phyloP scores from a whole-genome alignment of 2,888 invertebrate species.

The Chymomyza caudatula region DNA sequence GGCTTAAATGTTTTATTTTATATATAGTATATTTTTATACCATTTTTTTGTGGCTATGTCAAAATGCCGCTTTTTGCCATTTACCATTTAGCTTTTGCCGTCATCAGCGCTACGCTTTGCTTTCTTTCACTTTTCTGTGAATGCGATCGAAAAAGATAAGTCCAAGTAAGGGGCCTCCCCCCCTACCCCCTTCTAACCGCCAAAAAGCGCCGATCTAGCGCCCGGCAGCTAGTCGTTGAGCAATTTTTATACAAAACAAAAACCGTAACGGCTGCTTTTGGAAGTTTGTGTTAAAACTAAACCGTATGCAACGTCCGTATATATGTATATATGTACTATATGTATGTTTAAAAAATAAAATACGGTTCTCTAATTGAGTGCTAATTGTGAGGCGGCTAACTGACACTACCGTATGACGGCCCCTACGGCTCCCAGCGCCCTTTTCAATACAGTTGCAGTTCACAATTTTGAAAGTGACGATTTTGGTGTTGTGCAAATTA shows the following conservation, averaged over 20 bases:
- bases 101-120: neutral
- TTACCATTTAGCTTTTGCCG: neutral
- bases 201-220: neutral
- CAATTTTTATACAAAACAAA: neutral
- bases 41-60: neutral
- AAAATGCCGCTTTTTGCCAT: neutral
- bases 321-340: neutral
- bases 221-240: neutral
- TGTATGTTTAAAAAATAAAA: neutral
- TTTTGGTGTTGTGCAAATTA: neutral
- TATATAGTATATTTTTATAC: too few relatives aligned
- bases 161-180: too few relatives aligned
- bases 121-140: slow-evolving; percentile 1
- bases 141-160: neutral
- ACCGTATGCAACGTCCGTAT: neutral
- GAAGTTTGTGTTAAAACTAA: neutral
- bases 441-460: neutral
- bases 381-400: neutral
- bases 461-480: neutral
- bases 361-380: neutral
- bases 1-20: slow-evolving; percentile 15
- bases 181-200: neutral
- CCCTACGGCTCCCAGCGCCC: neutral
- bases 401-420: neutral
- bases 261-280: too few relatives aligned